phyloP scores from a whole-genome alignment of 2,113 vertebrate genomes.

The Elaphurus davidianus region DNA sequence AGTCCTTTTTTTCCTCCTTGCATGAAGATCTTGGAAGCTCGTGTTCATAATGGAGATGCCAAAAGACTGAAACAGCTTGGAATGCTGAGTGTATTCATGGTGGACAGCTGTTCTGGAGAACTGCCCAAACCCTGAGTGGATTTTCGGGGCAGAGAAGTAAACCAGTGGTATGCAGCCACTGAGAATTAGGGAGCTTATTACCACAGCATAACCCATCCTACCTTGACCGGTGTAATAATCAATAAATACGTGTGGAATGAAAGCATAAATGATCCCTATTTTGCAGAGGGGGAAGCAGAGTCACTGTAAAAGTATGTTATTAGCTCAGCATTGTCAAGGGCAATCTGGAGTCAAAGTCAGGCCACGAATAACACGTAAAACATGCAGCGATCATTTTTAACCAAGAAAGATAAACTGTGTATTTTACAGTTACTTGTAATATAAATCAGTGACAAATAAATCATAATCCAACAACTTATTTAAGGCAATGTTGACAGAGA shows the following conservation, averaged over 20 bases:
- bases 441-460: constrained; percentile 34
- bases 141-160: not conserved
- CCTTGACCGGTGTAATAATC: not conserved
- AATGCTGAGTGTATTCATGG: not conserved
- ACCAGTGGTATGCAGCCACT: not conserved
- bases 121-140: not conserved
- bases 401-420: constrained; percentile 7
- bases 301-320: not conserved
- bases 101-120: constrained; percentile 34
- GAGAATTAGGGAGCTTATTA: not conserved
- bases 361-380: not conserved
- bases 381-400: constrained; percentile 13
- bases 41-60: not conserved
- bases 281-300: not conserved
- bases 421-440: constrained; percentile 12
- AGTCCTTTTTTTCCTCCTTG: not conserved
- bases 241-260: not conserved
- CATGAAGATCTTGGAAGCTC: not conserved
- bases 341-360: constrained; percentile 26
- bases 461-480: not conserved
- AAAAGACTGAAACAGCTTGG: not conserved
- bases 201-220: not conserved
- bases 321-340: not conserved
- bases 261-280: not conserved
- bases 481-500: constrained; percentile 22